Evolutionary conservation across 2,888 invertebrate genomes (phyloP).

Genomic region (Ametastegia equiseti): DNA sequence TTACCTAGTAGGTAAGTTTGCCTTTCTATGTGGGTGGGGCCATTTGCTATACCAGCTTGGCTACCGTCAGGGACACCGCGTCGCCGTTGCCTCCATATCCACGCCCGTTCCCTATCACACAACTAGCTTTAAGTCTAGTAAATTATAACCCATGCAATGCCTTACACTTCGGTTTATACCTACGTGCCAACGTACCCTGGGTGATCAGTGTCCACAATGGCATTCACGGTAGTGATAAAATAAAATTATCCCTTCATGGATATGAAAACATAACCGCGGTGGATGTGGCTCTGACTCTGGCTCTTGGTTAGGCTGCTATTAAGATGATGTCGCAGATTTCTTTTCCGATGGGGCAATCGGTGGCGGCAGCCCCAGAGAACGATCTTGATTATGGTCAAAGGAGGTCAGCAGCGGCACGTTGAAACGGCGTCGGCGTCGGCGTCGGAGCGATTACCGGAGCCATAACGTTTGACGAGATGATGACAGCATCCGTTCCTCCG

Average conservation of each 20-base stretch:
- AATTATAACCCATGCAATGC: neutral
- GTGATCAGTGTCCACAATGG: too few species aligned
- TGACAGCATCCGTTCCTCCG: conserved; percentile 36
- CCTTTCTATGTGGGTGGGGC: conserved; percentile 65
- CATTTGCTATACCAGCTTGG: conserved; percentile 67
- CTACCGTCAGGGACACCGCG: conserved; percentile 64
- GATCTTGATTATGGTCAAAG: conserved; percentile 50
- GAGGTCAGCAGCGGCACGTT: conserved; percentile 49
- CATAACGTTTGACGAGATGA: conserved; percentile 39
- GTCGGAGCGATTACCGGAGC: conserved; percentile 26
- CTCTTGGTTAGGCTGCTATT: conserved; percentile 30
- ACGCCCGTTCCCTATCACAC: conserved; percentile 57
- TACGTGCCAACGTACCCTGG: too few species aligned
- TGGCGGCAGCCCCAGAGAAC: conserved; percentile 35
- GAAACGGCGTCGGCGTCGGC: conserved; percentile 37
- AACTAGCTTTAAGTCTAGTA: conserved; percentile 25
- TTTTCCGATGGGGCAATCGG: conserved; percentile 50
- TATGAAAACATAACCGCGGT: conserved; percentile 37
- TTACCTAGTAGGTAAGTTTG: conserved; percentile 55
- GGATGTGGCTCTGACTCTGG: neutral
- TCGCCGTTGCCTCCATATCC: conserved; percentile 50
- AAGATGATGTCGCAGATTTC: conserved; percentile 52
- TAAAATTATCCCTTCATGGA: conserved; percentile 38
- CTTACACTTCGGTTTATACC: neutral
- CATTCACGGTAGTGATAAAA: neutral